Conservation (phyloP, 2,888 invertebrate genomes). For the Sclerodermus sp. region DNA sequence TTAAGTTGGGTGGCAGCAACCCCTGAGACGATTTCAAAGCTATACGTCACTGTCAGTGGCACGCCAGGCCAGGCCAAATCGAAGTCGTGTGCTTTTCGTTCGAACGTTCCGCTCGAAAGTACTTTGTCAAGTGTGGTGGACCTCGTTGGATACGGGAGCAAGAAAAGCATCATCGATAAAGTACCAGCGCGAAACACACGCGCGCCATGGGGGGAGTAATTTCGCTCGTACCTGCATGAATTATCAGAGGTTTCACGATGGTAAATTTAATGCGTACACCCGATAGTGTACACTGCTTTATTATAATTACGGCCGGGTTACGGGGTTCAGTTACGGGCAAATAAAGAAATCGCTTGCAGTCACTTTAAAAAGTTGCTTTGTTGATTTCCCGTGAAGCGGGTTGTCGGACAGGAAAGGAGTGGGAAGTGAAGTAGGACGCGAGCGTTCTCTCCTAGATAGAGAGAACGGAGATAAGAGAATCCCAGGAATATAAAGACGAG, state of each 20-base stretch:
- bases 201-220: no score
- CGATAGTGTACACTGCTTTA: no score
- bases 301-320: no score
- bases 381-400: constrained; percentile 8
- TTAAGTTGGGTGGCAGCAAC: constrained; percentile 24
- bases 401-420: constrained; percentile 3
- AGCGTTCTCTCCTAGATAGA: not conserved
- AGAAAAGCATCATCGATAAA: not conserved
- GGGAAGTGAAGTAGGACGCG: constrained; percentile 9
- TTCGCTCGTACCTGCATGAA: no score
- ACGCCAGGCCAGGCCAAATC: constrained; percentile 6
- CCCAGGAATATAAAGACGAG: constrained; percentile 29
- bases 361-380: constrained; percentile 7
- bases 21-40: constrained; percentile 26
- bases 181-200: no score
- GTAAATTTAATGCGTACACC: no score
- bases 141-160: not conserved
- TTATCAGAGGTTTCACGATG: no score
- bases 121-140: no score
- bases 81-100: not conserved
- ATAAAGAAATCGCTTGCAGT: constrained; percentile 18
- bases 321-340: constrained; percentile 12
- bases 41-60: constrained; percentile 37
- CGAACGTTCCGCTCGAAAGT: no score
- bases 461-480: constrained; percentile 4